Conservation (phyloP, 2,888 invertebrate species). For the Tenthredo livida region DNA sequence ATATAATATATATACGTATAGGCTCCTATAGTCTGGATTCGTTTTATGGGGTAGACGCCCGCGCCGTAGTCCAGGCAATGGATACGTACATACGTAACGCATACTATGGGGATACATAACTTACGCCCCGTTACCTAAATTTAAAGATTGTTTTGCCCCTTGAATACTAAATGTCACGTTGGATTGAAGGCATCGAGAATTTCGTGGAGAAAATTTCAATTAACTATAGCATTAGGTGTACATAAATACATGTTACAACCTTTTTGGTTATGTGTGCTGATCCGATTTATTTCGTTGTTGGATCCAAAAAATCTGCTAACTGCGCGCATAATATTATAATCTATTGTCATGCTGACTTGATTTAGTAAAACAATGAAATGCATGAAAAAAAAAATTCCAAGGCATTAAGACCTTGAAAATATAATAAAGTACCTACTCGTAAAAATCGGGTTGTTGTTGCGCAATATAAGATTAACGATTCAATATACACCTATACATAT, state of each 20-base stretch:
- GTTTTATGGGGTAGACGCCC: conserved; percentile 39
- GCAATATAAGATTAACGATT: background rate
- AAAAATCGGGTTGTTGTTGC: background rate
- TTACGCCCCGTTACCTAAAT: conserved; percentile 67
- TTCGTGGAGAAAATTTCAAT: conserved; percentile 30
- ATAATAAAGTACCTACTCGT: background rate
- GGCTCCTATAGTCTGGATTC: background rate
- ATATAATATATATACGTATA: background rate
- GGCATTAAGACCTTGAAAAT: background rate
- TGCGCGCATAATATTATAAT: too few relatives aligned
- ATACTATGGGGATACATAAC: conserved; percentile 66
- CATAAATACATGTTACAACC: background rate
- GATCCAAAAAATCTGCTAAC: background rate
- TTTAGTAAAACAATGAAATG: background rate
- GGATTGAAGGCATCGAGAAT: conserved; percentile 21
- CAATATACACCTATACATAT: background rate
- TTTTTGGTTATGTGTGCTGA: background rate
- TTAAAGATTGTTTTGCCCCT: conserved; percentile 55
- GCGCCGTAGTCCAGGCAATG: conserved; percentile 36
- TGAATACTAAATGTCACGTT: conserved; percentile 41
- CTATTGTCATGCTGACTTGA: background rate
- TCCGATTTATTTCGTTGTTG: background rate
- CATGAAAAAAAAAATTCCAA: background rate
- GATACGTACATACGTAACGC: background rate
- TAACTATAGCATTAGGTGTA: background rate